Evolutionary conservation across 2,797 vertebrate species (phyloP).

Genomic region (Gephyroberyx darwinii): DNA sequence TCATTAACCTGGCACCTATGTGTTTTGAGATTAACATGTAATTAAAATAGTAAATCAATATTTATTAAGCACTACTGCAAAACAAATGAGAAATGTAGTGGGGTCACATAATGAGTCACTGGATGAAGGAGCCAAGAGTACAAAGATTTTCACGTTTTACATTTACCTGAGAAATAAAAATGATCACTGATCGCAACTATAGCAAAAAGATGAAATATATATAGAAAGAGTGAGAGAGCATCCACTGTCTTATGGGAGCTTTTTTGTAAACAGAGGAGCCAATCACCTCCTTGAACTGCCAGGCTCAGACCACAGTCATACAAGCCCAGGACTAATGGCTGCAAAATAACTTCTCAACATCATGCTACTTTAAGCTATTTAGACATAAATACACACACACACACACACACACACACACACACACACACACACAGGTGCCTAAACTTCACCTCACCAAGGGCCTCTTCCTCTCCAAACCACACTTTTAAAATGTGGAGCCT

Average conservation of each 20-base stretch:
- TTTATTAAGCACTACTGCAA: constrained; percentile 77
- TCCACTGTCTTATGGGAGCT: too few species aligned
- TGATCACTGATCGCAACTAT: too few species aligned
- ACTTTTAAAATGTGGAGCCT: constrained; percentile 62
- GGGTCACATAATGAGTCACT: constrained; percentile 59
- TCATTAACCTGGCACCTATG: constrained; percentile 76
- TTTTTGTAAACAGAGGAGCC: too few species aligned
- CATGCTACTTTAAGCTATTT: background rate
- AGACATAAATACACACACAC: background rate
- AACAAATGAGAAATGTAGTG: constrained; percentile 62
- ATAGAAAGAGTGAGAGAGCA: too few species aligned
- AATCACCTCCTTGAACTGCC: too few species aligned
- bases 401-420: constrained; percentile 1
- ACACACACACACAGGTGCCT: constrained; percentile 21
- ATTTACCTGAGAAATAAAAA: too few species aligned
- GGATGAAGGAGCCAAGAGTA: constrained; percentile 26
- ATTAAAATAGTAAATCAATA: constrained; percentile 84
- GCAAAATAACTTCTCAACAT: constrained; percentile 6
- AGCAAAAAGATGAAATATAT: too few species aligned
- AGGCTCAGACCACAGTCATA: too few species aligned
- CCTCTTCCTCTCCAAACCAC: constrained; percentile 66
- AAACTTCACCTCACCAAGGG: constrained; percentile 50
- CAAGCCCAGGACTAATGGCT: too few species aligned
- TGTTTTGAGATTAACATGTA: constrained; percentile 83
- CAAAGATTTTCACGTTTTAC: background rate